These are phyloP conservation scores for Eulithis prunata DNA, from an alignment of 2,888 invertebrate species.

Conservation along the genomic window DNA sequence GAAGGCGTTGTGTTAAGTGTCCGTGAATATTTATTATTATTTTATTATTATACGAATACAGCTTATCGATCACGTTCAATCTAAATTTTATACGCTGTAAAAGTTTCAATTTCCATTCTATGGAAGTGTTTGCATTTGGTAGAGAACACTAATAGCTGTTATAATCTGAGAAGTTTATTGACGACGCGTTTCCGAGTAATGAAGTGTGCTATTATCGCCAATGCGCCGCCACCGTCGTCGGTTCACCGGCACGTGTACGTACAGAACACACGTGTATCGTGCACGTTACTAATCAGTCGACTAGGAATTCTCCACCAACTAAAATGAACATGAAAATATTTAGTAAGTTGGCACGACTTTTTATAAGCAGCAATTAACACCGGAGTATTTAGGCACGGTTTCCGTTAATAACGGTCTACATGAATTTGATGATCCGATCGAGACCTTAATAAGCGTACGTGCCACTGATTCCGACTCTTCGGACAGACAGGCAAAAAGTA, in stretches of 20 bases:
- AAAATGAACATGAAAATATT: background rate
- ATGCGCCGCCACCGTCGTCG: slow-evolving; percentile 13
- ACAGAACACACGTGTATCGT: slow-evolving; percentile 50
- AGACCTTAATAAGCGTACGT: slow-evolving; percentile 74
- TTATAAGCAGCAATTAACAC: slow-evolving; percentile 21
- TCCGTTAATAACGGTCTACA: slow-evolving; percentile 62
- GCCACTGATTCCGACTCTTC: slow-evolving; percentile 55
- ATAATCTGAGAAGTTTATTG: slow-evolving; percentile 55
- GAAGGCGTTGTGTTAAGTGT: too few species aligned
- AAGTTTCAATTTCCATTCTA: slow-evolving; percentile 24
- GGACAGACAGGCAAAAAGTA: slow-evolving; percentile 62
- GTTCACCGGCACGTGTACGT: slow-evolving; percentile 52
- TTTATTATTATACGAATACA: background rate
- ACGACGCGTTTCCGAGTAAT: slow-evolving; percentile 57
- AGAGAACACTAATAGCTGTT: slow-evolving; percentile 44
- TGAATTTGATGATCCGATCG: slow-evolving; percentile 58
- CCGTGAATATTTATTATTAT: too few species aligned
- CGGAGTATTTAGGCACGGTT: slow-evolving; percentile 37
- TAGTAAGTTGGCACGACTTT: background rate
- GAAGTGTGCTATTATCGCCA: slow-evolving; percentile 56
- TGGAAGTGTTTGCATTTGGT: slow-evolving; percentile 17
- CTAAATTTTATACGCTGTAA: slow-evolving; percentile 20
- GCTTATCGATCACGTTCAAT: slow-evolving; percentile 14
- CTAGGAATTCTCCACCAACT: slow-evolving; percentile 32
- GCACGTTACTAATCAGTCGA: slow-evolving; percentile 42